Base-by-base conservation (phyloP, 2,797 vertebrate genomes). In the Chiroxiphia lanceolata region DNA sequence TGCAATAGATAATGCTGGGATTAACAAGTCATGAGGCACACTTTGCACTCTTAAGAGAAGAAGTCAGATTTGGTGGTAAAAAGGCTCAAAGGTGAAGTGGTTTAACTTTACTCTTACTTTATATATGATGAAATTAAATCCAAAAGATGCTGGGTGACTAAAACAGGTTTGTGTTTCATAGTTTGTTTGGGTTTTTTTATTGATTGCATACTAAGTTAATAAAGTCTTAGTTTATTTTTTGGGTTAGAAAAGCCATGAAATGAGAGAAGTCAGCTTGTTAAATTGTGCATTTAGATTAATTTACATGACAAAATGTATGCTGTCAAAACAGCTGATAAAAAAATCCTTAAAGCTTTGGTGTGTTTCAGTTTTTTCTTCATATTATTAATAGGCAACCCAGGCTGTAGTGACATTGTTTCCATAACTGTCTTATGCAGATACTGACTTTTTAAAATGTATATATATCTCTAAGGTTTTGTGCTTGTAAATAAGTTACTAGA, bases 1-100 rank as follows among this genome's bases (percentile, higher is more conserved):
- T 92, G 94, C 82, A 95, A 90, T 96, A 99, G 99, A 99, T 99
- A 89, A 99, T 99, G 98, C 98, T 99, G 98, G 99, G 99, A 95
- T 98, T 99, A 97, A 99, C 99, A 96, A 99, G 99, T 98, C 99
- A 99, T 14, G 99, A 99, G 97, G 98, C 99, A 89, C 98, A 99
- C 94, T 99, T 99, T 96, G 99, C 99, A 64, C 98, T 99, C 94
- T 98, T 99, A 97, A 98, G 99, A 98, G 99, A 99, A 98, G 99
- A 99, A 97, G 99, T 99, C 89, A 99, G 99, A 90, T 99, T 99
- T 89, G 99, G 99, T 97, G 99, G 99, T 82, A 99, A 99, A 97
- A 99, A 99, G 97, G 97, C 98, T 92, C 99, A 99, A 97, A 99
- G 99, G 99, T 99, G 96, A 97, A 83, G 68, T 92, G 34, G 68